phyloP scores from a whole-genome alignment of 2,888 invertebrate species.

The Spisula solida region DNA sequence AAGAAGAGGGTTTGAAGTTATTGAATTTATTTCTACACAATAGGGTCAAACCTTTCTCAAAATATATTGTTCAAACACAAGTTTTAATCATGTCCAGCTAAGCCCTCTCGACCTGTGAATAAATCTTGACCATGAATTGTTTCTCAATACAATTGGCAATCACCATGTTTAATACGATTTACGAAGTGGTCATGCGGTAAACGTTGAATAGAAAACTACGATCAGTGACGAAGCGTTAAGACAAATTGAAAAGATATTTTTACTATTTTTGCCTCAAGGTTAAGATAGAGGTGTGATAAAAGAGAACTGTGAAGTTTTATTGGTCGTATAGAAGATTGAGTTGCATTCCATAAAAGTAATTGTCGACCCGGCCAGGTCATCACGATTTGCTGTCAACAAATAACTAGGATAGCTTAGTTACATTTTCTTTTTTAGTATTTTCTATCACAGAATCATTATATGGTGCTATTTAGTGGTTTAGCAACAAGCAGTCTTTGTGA shows the following conservation, averaged over 20 bases:
- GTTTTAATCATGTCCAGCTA: constrained; percentile 34
- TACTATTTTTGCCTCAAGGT: background rate
- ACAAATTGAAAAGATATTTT: constrained; percentile 21
- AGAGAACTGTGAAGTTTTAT: background rate
- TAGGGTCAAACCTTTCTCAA: background rate
- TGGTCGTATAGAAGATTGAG: background rate
- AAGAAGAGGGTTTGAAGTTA: background rate
- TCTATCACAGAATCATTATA: too few species aligned
- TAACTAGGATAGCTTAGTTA: background rate
- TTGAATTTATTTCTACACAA: background rate
- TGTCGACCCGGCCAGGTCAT: constrained; percentile 9
- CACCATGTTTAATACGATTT: constrained; percentile 61
- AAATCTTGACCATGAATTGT: constrained; percentile 54
- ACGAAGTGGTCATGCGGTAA: constrained; percentile 31
- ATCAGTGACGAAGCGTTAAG: constrained; percentile 30
- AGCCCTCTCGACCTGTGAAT: constrained; percentile 61
- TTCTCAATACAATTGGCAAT: constrained; percentile 35
- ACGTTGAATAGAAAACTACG: constrained; percentile 9
- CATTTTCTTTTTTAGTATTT: too few species aligned
- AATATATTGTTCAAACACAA: constrained; percentile 28
- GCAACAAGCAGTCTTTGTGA: too few species aligned
- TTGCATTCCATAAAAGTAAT: background rate
- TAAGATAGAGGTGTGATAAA: background rate
- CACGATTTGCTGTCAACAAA: background rate
- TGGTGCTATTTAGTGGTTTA: too few species aligned